Evolutionary conservation across 2,888 invertebrate species (phyloP), one percentile per base, ranked within the genome.

Genomic region (Parnassius smintheus): DNA sequence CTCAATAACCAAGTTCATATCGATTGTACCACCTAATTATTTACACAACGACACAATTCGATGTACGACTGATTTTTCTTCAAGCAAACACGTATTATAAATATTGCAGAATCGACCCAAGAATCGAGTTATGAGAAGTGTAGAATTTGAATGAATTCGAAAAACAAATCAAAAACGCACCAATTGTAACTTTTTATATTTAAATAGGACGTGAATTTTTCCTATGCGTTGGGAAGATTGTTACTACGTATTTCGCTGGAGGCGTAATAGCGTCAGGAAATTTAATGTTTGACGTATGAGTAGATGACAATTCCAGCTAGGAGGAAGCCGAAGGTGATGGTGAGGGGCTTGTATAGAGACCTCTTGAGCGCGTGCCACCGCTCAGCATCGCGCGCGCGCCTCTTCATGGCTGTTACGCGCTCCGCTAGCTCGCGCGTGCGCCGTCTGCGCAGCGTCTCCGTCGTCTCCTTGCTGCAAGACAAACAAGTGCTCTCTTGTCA

Each of bases 341-440:
- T 92, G 86, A 95, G 92, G 78, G 95, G 95, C 92, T 94, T 94
- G 90, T 94, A 94, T 88, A 95, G 92, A 89, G 95, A 95, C 95
- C 95, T 95, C 95, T 95, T 95, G 91, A 95, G 85, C 70, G 93
- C 91, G 80, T 94, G 94, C 95, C 95, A 95, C 68, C 93, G 93
- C 86, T 95, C 95, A 62, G 94, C 93, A 72, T 78, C 94, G 93
- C 72, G 95, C 94, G 57, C 94, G 74, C 93, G 93, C 68, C 94
- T 92, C 85, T 95, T 95, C 93, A 95, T 95, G 68, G 70, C 70
- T 3, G 84, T 75, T 13, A 90, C 82, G 51, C 87, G 85, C 9
- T 85, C 86, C 2, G 83, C 75, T 10, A 89, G 73, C 58, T 82
- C 84, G 56, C 77, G 80, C 4, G 69, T 78, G 45, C 81, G 82